Conservation (phyloP, 2,888 invertebrate species). For the Tineola bisselliella region DNA sequence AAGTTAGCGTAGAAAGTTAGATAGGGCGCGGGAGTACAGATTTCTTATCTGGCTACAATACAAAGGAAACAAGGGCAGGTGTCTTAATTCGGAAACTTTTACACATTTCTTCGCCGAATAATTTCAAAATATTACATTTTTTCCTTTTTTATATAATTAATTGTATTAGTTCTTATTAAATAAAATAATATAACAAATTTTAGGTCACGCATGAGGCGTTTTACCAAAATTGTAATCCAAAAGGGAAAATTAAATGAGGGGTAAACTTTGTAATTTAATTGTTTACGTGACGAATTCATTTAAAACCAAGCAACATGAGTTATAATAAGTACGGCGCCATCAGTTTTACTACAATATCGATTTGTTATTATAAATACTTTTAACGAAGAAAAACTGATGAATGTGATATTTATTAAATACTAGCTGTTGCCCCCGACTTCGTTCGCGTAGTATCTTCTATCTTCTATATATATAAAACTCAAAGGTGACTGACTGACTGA, state of each 20-base stretch:
- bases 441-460: too few relatives aligned
- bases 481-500: too few relatives aligned
- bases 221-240: not conserved
- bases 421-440: too few relatives aligned
- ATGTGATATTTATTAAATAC: too few relatives aligned
- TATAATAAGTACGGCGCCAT: too few relatives aligned
- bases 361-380: too few relatives aligned
- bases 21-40: not conserved
- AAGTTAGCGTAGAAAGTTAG: not conserved
- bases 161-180: too few relatives aligned
- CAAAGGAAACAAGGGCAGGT: not conserved
- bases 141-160: not conserved
- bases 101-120: not conserved
- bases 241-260: not conserved
- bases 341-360: too few relatives aligned
- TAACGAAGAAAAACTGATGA: too few relatives aligned
- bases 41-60: not conserved
- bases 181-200: too few relatives aligned
- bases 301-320: not conserved
- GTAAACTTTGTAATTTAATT: not conserved
- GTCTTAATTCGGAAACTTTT: constrained; percentile 4
- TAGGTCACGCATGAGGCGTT: not conserved
- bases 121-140: not conserved
- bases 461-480: too few relatives aligned
- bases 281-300: not conserved